Evolutionary conservation across 2,797 vertebrate genomes (phyloP).

Genomic region (Lithobates sylvaticus): DNA sequence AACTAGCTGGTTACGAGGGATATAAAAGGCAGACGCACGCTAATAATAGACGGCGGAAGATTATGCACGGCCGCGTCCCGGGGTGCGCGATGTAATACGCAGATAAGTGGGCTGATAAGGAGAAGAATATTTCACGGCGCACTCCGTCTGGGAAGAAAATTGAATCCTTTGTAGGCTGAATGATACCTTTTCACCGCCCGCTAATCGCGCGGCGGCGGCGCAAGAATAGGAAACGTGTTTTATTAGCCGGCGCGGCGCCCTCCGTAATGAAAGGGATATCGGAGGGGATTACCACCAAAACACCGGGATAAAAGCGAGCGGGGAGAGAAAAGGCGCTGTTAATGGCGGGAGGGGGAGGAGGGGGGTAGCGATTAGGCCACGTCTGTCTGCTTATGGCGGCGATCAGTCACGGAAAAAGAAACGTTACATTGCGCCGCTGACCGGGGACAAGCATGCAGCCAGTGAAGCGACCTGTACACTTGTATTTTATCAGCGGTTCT

Average conservation of each 20-base stretch:
- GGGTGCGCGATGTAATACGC: neutral
- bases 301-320: too few relatives aligned
- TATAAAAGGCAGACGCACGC: neutral
- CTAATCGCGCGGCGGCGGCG: neutral
- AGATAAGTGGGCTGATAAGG: slow-evolving; percentile 23
- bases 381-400: too few relatives aligned
- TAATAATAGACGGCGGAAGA: neutral
- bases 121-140: neutral
- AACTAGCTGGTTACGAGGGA: slow-evolving; percentile 14
- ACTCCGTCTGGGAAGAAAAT: slow-evolving; percentile 4
- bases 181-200: neutral
- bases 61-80: neutral
- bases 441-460: too few relatives aligned
- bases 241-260: neutral
- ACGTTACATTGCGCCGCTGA: too few relatives aligned
- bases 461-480: too few relatives aligned
- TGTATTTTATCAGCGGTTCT: too few relatives aligned
- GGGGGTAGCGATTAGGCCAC: too few relatives aligned
- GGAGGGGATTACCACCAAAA: neutral
- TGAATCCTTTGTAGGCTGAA: slow-evolving; percentile 18
- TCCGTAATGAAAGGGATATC: slow-evolving; percentile 1
- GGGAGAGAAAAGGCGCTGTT: too few relatives aligned
- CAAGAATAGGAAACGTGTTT: too few relatives aligned
- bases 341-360: too few relatives aligned
- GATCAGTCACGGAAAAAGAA: too few relatives aligned